phyloP scores from a whole-genome alignment of 2,888 invertebrate species.

The Tinea trinotella region DNA sequence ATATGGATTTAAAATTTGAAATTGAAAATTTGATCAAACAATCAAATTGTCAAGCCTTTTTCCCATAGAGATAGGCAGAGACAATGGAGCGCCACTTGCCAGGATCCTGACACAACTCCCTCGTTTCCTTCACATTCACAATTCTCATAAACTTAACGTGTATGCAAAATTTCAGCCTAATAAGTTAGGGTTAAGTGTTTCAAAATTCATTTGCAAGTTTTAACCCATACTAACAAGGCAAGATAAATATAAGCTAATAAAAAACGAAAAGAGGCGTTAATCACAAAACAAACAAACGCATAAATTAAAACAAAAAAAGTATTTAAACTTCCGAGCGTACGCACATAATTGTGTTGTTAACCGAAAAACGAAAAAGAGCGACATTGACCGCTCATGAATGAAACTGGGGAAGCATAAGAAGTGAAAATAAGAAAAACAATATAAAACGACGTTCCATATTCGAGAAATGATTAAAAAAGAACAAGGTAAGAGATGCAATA shows the following conservation, averaged over 20 bases:
- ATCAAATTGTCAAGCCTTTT: too few relatives aligned
- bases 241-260: not conserved
- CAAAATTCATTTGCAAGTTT: too few relatives aligned
- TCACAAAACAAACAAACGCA: slow-evolving; percentile 28
- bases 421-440: slow-evolving; percentile 55
- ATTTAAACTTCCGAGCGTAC: not conserved
- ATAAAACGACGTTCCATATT: slow-evolving; percentile 67
- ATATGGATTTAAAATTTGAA: too few relatives aligned
- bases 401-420: slow-evolving; percentile 31
- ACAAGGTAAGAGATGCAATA: slow-evolving; percentile 26
- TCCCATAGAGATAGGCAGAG: too few relatives aligned
- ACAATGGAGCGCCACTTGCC: too few relatives aligned
- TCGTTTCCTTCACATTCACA: too few relatives aligned
- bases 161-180: too few relatives aligned
- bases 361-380: not conserved
- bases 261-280: not conserved
- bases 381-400: slow-evolving; percentile 7
- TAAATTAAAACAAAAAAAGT: slow-evolving; percentile 36
- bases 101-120: too few relatives aligned
- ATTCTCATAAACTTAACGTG: too few relatives aligned
- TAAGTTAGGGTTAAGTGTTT: too few relatives aligned
- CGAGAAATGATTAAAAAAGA: slow-evolving; percentile 70
- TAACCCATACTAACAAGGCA: not conserved
- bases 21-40: too few relatives aligned
- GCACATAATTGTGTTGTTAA: slow-evolving; percentile 14